Conservation (phyloP, 92 coral and sea anemone genomes). For the Parazoanthus swiftii region DNA sequence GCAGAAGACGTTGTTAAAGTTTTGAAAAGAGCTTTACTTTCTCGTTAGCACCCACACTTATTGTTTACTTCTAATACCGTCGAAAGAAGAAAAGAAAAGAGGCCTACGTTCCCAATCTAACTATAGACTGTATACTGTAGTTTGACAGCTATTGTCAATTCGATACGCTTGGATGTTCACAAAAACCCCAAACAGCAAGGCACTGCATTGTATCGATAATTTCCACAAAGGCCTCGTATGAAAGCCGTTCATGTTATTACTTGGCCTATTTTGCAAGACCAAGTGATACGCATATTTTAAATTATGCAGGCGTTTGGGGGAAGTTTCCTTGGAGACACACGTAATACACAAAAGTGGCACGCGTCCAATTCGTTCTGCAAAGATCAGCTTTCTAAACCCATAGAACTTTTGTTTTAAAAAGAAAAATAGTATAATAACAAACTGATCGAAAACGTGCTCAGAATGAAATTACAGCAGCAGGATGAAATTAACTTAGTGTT, state of each 20-base stretch:
- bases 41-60: not conserved
- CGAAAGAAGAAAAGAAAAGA: not conserved
- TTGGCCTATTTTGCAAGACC: not conserved
- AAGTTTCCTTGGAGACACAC: not conserved
- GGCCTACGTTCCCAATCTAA: not conserved
- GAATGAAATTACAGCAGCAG: not conserved
- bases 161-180: not conserved
- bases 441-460: not conserved
- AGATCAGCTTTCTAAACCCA: not conserved
- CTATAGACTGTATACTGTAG: not conserved
- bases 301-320: not conserved
- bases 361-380: constrained; percentile 9
- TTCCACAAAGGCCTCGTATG: not conserved
- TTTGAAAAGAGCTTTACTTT: not conserved
- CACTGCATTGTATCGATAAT: not conserved
- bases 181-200: not conserved
- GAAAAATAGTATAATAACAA: constrained; percentile 1
- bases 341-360: constrained; percentile 33
- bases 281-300: not conserved
- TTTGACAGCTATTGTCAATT: constrained; percentile 1
- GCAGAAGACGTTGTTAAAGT: not conserved
- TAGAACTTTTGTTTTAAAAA: not conserved
- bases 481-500: not conserved
- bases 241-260: not conserved
- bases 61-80: not conserved